These are phyloP conservation scores for Plectrocnemia conspersa DNA, from an alignment of 1,140 invertebrate genomes.

Conservation along the genomic window DNA sequence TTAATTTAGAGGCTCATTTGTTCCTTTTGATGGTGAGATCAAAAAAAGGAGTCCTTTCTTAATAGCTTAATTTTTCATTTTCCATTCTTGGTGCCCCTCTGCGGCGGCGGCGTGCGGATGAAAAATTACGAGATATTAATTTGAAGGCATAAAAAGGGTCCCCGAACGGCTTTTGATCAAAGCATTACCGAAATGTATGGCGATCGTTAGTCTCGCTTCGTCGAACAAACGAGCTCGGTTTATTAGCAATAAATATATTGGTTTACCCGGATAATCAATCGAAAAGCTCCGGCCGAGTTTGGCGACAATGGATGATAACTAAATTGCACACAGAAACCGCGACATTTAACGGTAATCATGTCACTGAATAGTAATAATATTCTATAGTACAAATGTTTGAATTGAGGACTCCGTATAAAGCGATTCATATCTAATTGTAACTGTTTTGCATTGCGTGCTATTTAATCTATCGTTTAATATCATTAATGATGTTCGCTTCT, in stretches of 20 bases:
- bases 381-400: too few species aligned
- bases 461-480: too few species aligned
- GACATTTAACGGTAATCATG: too few species aligned
- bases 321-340: too few species aligned
- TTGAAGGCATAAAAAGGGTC: constrained; percentile 18
- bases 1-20: constrained; percentile 33
- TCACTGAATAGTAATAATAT: too few species aligned
- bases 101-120: constrained; percentile 12
- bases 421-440: too few species aligned
- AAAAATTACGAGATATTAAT: constrained; percentile 33
- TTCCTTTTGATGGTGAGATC: constrained; percentile 30
- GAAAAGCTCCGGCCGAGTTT: too few species aligned
- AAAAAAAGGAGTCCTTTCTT: constrained; percentile 31
- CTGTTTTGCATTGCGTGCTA: too few species aligned
- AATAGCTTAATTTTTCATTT: constrained; percentile 35
- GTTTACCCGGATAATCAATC: too few species aligned
- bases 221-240: neutral
- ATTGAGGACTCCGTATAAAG: too few species aligned
- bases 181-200: constrained; percentile 22
- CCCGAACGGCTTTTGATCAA: constrained; percentile 21
- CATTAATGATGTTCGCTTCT: too few species aligned
- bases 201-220: constrained; percentile 16
- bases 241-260: neutral
- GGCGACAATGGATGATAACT: too few species aligned
- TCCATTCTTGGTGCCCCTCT: constrained; percentile 10